phyloP scores from a whole-genome alignment of 2,113 vertebrate genomes.

The Rhinolophus sinicus region DNA sequence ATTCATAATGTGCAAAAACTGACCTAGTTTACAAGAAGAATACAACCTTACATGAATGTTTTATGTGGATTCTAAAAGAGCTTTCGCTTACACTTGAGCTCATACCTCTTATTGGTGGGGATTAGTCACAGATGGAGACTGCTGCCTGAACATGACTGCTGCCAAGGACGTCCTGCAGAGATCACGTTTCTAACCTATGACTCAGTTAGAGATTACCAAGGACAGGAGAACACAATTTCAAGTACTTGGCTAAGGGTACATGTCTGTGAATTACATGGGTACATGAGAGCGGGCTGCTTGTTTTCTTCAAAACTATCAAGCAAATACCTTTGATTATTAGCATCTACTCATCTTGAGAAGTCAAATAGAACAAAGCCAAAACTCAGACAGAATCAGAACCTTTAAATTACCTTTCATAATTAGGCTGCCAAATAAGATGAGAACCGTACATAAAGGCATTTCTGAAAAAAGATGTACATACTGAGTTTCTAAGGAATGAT shows the following conservation, averaged over 20 bases:
- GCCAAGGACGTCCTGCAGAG: neutral
- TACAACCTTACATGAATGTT: neutral
- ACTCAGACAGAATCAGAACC: neutral
- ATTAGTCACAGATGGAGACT: conserved; percentile 26
- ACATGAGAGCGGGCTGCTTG: neutral
- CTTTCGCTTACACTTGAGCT: neutral
- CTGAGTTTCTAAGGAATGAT: neutral
- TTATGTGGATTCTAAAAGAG: neutral
- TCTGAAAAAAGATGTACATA: neutral
- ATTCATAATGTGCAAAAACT: neutral
- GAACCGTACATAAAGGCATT: neutral
- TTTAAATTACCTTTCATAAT: neutral
- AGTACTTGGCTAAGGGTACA: neutral
- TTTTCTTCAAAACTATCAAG: neutral
- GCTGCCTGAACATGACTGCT: neutral
- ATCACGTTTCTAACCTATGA: neutral
- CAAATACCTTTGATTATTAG: neutral
- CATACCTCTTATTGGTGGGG: neutral
- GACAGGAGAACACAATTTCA: neutral
- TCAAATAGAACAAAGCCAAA: neutral
- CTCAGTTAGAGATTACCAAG: neutral
- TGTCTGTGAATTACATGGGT: neutral
- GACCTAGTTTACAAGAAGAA: neutral
- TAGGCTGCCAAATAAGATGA: neutral
- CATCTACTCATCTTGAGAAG: neutral